These are phyloP conservation scores for Galaxias olidus DNA, from an alignment of 2,797 vertebrate species.

Conservation along the genomic window DNA sequence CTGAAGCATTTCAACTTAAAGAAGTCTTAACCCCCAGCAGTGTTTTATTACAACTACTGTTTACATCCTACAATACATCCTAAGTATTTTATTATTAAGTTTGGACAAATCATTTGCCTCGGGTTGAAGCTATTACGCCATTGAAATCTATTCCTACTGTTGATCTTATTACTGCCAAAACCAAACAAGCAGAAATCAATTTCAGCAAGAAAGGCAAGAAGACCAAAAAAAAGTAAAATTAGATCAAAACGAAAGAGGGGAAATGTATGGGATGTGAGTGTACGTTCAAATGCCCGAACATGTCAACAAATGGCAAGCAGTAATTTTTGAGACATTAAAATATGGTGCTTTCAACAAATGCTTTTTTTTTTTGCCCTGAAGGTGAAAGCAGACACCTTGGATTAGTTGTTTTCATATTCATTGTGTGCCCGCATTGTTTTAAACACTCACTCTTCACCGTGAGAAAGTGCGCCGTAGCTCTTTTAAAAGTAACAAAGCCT, in stretches of 20 bases:
- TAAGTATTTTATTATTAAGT: conserved; percentile 98
- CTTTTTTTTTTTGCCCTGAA: conserved; percentile 44
- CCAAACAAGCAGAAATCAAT: conserved; percentile 93
- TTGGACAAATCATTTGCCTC: conserved; percentile 99
- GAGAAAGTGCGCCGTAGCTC: conserved; percentile 57
- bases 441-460: conserved; percentile 54
- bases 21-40: conserved; percentile 90
- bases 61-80: conserved; percentile 98
- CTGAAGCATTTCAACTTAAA: conserved; percentile 93
- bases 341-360: conserved; percentile 40
- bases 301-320: conserved; percentile 58
- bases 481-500: conserved; percentile 42
- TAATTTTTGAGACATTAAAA: conserved; percentile 65
- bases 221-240: conserved; percentile 75
- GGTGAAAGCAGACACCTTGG: conserved; percentile 66
- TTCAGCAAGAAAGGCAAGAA: conserved; percentile 79
- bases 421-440: conserved; percentile 54
- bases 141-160: conserved; percentile 94
- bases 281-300: conserved; percentile 52
- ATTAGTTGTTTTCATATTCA: conserved; percentile 60
- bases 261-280: conserved; percentile 54
- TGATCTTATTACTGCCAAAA: conserved; percentile 94
- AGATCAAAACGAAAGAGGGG: conserved; percentile 73
- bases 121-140: conserved; percentile 95
- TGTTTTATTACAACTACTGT: conserved; percentile 98